Base-by-base conservation (phyloP, 2,797 vertebrate genomes). In the Diceros bicornis region DNA sequence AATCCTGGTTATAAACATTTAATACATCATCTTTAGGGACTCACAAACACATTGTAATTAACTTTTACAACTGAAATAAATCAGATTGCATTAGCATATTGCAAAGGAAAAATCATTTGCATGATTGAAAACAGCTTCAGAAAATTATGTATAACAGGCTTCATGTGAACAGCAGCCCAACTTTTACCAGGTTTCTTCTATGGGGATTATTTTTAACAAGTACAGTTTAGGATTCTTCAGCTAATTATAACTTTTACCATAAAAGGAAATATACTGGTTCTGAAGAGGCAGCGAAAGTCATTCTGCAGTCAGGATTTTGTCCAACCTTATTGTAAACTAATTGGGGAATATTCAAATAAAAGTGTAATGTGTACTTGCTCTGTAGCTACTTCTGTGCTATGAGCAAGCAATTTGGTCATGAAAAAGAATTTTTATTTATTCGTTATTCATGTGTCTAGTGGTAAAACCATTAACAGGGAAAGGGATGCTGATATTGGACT, bases 41-140 rank as follows among this genome's bases (percentile, higher is more conserved):
- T 99, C 99, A 99, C 99, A 99, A 99, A 99, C 99, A 99, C 99
- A 99, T 99, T 99, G 99, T 99, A 99, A 99, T 99, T 99, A 99
- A 99, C 99, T 99, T 99, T 99, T 99, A 99, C 99, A 99, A 99
- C 99, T 99, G 99, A 99, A 99, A 99, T 99, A 99, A 99, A 99
- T 99, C 99, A 99, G 98, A 99, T 99, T 99, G 98, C 99, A 99
- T 99, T 99, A 99, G 99, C 99, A 99, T 99, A 99, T 99, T 99
- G 99, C 99, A 99, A 99, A 99, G 99, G 99, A 99, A 99, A 99
- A 99, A 99, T 99, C 98, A 99, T 99, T 99, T 99, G 99, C 99
- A 99, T 99, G 99, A 99, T 99, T 99, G 99, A 99, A 99, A 99
- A 98, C 99, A 99, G 99, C 99, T 99, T 99, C 98, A 90, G 99